Conservation (phyloP, 2,888 invertebrate genomes). For the Glomeris marginata region DNA sequence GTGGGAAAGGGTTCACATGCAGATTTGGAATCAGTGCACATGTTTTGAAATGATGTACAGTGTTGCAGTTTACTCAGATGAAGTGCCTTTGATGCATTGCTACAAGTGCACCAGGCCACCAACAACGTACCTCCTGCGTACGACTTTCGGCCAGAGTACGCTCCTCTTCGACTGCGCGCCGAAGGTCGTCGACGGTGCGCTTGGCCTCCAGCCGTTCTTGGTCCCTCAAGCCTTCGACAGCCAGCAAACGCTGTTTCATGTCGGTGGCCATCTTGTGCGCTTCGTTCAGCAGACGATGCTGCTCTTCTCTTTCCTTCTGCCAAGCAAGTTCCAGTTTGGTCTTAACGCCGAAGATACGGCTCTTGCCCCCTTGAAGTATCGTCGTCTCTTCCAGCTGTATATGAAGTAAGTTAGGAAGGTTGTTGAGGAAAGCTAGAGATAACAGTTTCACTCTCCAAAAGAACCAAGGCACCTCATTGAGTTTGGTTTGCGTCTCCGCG, state of each 20-base stretch:
- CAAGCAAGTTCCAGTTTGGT: slow-evolving; percentile 81
- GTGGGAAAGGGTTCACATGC: too few species aligned
- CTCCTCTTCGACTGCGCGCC: slow-evolving; percentile 71
- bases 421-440: neutral
- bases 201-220: slow-evolving; percentile 76
- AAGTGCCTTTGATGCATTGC: too few species aligned
- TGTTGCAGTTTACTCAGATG: too few species aligned
- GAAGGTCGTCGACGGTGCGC: slow-evolving; percentile 66
- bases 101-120: too few species aligned
- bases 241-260: slow-evolving; percentile 31
- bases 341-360: slow-evolving; percentile 64
- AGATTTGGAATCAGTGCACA: too few species aligned
- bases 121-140: slow-evolving; percentile 38
- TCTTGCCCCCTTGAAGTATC: slow-evolving; percentile 59
- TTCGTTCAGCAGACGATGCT: slow-evolving; percentile 75
- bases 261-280: slow-evolving; percentile 69
- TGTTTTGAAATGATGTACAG: too few species aligned
- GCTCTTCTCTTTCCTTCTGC: slow-evolving; percentile 87
- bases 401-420: neutral
- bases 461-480: slow-evolving; percentile 55
- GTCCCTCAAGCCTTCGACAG: slow-evolving; percentile 76
- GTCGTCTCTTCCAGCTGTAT: slow-evolving; percentile 69
- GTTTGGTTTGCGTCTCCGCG: slow-evolving; percentile 72
- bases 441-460: neutral
- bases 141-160: slow-evolving; percentile 77